A percentile compares a stretch with the other conserved stretches of the same genome.
Evolutionary conservation across 2,797 vertebrate species (phyloP).

Genomic region (Poecilia gillii): DNA sequence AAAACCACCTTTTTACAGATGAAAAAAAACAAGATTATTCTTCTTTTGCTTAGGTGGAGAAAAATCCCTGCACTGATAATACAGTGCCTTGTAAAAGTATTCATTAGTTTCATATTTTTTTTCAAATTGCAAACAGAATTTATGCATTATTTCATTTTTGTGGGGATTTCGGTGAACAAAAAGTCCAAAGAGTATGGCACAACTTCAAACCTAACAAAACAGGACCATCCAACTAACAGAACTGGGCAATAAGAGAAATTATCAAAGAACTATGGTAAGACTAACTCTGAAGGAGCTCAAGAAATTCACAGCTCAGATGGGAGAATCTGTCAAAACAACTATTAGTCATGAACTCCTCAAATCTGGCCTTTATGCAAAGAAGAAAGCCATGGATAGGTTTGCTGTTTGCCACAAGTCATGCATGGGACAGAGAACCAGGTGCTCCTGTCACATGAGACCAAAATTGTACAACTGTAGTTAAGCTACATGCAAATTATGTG

Average conservation of each 20-base stretch:
- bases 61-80: no score
- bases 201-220: neutral
- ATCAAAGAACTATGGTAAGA: neutral
- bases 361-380: neutral
- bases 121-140: neutral
- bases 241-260: neutral
- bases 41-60: neutral
- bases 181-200: neutral
- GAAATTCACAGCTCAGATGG: neutral
- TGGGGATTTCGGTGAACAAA: neutral
- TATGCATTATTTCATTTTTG: neutral
- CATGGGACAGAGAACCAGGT: neutral
- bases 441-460: neutral
- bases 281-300: neutral
- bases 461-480: neutral
- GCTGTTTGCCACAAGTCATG: neutral
- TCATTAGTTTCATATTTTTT: neutral
- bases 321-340: neutral
- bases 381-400: neutral
- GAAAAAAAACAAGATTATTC: neutral
- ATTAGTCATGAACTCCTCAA: neutral
- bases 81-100: neutral
- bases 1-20: no score
- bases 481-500: neutral
- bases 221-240: no score